Base-by-base conservation (phyloP, 2,888 invertebrate genomes). In the Cryptus viduatorius region DNA sequence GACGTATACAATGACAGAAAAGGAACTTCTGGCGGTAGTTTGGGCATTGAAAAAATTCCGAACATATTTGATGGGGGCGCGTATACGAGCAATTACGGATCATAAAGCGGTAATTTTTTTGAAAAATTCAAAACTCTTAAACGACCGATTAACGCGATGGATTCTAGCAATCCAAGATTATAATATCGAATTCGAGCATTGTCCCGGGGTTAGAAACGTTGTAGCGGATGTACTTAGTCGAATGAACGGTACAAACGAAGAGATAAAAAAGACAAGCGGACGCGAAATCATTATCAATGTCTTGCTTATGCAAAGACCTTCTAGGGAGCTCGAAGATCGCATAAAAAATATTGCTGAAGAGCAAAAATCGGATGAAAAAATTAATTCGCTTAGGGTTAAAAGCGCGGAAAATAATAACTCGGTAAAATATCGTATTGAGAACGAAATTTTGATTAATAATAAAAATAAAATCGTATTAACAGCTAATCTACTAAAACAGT, bases 71-170 rank as follows among this genome's bases (percentile, higher is more conserved):
- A 24, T 79, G 1, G 82, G 84, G 4, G 44, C 82, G 0, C 56
- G 46, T 4, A 50, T 84, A 0, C 31, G 8, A 1, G n/a, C 81
- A 1, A 16, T 68, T 0, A 85, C 83, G 0, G 85, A 85, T 8
- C 85, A 85, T n/a, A 61, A 48, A 16, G 82, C 77, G 1, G 29
- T 82, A 24, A 77, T 61, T 4, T 84, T 82, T 29, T 8, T 75
- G 4, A 44, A 53, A 4, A 68, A 5, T 3, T 79, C 79, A 19
- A 16, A 24, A n/a, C 29, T 75, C 0, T 24, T 44, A 0, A 56
- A 67, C 24, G 42, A 44, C 0, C 10, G 82, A 4, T 14, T 75
- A 1, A 76, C 72, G 2, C 12, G 79, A 37, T 79, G 82, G 82
- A 31, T 24, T 1, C n/a, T 79, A 4, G 67, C 24, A 1, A 67